phyloP scores from a whole-genome alignment of 2,113 vertebrate genomes.

The Tupaia chinensis region DNA sequence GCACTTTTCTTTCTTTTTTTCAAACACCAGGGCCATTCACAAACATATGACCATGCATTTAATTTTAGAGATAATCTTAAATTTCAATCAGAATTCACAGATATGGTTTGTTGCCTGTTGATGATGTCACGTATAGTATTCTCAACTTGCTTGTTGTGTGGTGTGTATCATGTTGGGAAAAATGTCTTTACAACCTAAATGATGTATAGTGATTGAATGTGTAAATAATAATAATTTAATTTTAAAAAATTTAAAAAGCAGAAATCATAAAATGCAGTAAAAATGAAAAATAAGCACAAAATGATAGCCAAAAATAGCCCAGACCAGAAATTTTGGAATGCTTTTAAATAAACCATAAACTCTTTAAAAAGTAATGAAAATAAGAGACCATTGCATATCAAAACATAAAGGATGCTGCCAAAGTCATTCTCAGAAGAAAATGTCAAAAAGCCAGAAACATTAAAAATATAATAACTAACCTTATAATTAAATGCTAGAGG shows the following conservation, averaged over 20 bases:
- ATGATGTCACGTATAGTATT: no score
- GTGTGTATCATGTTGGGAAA: no score
- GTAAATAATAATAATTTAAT: no score
- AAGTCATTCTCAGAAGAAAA: slow-evolving; percentile 2
- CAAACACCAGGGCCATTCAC: neutral
- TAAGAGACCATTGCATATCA: neutral
- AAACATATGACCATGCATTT: neutral
- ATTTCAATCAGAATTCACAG: no score
- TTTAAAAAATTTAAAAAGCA: neutral
- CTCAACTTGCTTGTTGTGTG: no score
- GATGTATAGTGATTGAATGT: no score
- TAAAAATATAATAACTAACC: neutral
- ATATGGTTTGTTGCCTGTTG: no score
- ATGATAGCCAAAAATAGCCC: neutral
- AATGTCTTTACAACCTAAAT: no score
- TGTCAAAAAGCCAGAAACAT: neutral
- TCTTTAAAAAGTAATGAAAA: slow-evolving; percentile 49
- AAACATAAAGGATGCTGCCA: neutral
- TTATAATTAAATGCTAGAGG: neutral
- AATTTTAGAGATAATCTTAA: neutral
- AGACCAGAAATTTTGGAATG: neutral
- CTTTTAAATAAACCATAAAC: slow-evolving; percentile 50
- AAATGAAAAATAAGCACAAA: slow-evolving; percentile 33
- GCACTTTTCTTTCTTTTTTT: neutral
- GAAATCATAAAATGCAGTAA: slow-evolving; percentile 39